Evolutionary conservation across 2,797 vertebrate genomes (phyloP).

Genomic region (Sebastes matsubarae): DNA sequence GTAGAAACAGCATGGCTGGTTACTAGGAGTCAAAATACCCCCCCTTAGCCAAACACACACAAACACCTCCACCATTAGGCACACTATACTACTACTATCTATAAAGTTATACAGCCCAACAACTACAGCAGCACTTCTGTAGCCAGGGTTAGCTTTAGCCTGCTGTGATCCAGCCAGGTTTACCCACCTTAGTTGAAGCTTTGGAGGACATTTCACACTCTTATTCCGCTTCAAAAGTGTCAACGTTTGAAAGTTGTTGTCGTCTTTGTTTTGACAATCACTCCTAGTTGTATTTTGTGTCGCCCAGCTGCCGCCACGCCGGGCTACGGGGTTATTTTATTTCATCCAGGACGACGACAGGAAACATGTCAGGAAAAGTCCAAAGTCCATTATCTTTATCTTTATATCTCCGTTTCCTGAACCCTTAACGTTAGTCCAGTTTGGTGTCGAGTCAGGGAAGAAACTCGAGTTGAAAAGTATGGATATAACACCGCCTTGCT

Average conservation of each 20-base stretch:
- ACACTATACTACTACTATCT: not conserved
- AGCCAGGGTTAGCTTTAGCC: too few species aligned
- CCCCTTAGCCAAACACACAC: not conserved
- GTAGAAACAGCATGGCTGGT: too few species aligned
- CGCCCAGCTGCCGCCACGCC: constrained; percentile 86
- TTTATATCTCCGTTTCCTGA: constrained; percentile 56
- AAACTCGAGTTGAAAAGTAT: constrained; percentile 7
- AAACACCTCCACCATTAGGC: not conserved
- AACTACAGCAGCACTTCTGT: not conserved
- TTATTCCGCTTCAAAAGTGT: constrained; percentile 64
- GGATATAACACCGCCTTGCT: constrained; percentile 18
- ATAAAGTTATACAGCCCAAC: not conserved
- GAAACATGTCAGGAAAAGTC: constrained; percentile 84
- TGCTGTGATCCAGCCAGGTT: constrained; percentile 32
- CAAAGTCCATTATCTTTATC: constrained; percentile 84
- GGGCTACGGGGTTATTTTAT: constrained; percentile 81
- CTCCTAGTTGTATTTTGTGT: constrained; percentile 56
- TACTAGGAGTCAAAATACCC: constrained; percentile 16
- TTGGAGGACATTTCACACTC: constrained; percentile 92
- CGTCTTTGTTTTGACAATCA: constrained; percentile 52
- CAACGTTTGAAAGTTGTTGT: constrained; percentile 59
- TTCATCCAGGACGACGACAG: constrained; percentile 72
- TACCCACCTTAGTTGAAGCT: constrained; percentile 89
- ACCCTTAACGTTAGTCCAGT: constrained; percentile 46
- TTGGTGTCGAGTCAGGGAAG: constrained; percentile 53